Evolutionary conservation across 2,888 invertebrate genomes (phyloP), one percentile per base, ranked within the genome.

Genomic region (Sinhomidia bicolor): DNA sequence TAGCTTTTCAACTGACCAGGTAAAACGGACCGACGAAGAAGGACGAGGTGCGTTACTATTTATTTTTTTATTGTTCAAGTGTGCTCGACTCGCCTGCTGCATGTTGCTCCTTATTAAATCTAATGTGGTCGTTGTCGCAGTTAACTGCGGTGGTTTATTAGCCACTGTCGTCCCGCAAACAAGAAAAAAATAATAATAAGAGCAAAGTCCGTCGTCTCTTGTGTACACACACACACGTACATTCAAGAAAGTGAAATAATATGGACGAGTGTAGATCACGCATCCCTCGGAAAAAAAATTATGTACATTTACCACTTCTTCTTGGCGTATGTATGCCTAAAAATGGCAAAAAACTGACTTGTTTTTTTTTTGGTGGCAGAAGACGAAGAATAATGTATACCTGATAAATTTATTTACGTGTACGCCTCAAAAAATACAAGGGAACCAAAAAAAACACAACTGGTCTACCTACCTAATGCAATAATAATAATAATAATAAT

Each of bases 21-120:
- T 51, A 29, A 6, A 32, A 54, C 26, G 20, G 26, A 47, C 74
- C 74, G 23, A 44, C 51, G 79, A 32, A 60, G 60, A 26, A 26
- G 26, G 26, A 65, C 29, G 76, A 79, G 60, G 79, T 79, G 79
- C 36, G 57, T 71, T 71, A 71, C 44, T 41, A 17, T n/a, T 68
- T 26, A 26, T 29, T 44, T 44, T 71, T 71, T 44, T 71, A 65
- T 29, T 65, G 65, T 14, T 14, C 76, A 44, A 47, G 44, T 74
- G 41, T 51, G 78, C 54, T 80, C 36, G 14, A 60, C 23, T 60
- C 23, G 41, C 23, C 57, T 54, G 9, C 41, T 51, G 32, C 68
- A 20, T 71, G 71, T 62, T 79, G 68, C 82, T 90, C 88, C 90
- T 90, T 90, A 90, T 90, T 90, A 90, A 90, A 90, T 90, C 89